These are phyloP conservation scores for Sarcophaga variegata DNA, from an alignment of 2,888 invertebrate species.

Conservation along the genomic window DNA sequence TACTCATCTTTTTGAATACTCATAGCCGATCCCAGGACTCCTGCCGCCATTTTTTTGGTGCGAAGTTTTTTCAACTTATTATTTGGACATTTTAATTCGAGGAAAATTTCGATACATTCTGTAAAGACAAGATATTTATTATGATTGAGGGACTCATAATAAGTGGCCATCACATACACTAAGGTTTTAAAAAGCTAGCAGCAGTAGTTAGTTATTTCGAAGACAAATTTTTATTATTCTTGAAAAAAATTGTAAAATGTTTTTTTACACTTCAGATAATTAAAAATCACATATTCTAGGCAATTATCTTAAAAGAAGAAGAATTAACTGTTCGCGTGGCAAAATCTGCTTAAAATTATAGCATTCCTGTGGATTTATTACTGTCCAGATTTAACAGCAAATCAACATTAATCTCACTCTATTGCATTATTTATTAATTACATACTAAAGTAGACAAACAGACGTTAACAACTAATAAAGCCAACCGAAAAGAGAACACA, in stretches of 20 bases:
- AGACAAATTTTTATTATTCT: neutral
- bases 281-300: neutral
- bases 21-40: no score
- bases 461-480: neutral
- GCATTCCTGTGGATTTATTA: conserved; percentile 25
- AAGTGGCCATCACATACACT: no score
- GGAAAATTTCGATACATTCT: no score
- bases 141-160: no score
- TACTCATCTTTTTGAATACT: no score
- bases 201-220: no score
- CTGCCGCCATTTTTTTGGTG: no score
- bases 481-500: neutral
- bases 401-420: conserved; percentile 58
- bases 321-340: conserved; percentile 23
- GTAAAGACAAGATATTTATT: no score
- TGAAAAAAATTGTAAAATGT: neutral
- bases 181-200: no score
- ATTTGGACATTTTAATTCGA: no score
- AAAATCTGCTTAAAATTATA: conserved; percentile 12
- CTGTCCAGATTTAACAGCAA: conserved; percentile 48
- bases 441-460: conserved; percentile 37
- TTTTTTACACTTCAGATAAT: neutral
- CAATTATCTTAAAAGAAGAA: neutral
- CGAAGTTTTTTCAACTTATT: no score
- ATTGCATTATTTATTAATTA: conserved; percentile 63